Evolutionary conservation across 2,797 vertebrate genomes (phyloP).

Genomic region (Pseudochaenichthys georgianus): DNA sequence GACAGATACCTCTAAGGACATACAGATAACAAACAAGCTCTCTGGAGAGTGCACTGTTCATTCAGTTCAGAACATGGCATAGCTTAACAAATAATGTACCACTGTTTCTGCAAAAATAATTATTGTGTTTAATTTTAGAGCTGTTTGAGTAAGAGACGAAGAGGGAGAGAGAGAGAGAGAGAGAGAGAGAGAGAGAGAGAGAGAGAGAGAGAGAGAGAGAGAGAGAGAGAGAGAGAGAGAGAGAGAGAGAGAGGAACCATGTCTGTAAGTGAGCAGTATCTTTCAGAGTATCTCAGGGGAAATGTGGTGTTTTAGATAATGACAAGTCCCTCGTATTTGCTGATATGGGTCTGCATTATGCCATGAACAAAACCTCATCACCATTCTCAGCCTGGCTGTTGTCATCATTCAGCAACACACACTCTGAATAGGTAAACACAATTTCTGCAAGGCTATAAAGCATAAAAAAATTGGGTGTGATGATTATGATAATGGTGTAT

Average conservation of each 20-base stretch:
- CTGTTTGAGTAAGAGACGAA: conserved; percentile 21
- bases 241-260: conserved; percentile 26
- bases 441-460: conserved; percentile 50
- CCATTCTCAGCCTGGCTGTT: conserved; percentile 65
- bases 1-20: conserved; percentile 42
- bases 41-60: conserved; percentile 63
- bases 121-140: conserved; percentile 58
- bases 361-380: conserved; percentile 74
- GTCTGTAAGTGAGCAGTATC: conserved; percentile 65
- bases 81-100: conserved; percentile 72
- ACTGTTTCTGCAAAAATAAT: conserved; percentile 71
- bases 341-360: conserved; percentile 73
- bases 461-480: conserved; percentile 59
- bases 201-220: conserved; percentile 6
- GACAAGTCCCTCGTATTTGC: conserved; percentile 74
- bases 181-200: conserved; percentile 17
- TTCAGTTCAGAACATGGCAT: conserved; percentile 60
- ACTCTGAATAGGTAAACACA: conserved; percentile 67
- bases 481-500: conserved; percentile 51
- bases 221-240: conserved; percentile 14
- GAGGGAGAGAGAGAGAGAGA: conserved; percentile 3
- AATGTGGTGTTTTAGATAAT: conserved; percentile 81
- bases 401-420: conserved; percentile 70
- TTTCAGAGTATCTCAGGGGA: conserved; percentile 73
- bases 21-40: conserved; percentile 69